Base-by-base conservation (phyloP, 2,888 invertebrate genomes). In the Calameuta filiformis region DNA sequence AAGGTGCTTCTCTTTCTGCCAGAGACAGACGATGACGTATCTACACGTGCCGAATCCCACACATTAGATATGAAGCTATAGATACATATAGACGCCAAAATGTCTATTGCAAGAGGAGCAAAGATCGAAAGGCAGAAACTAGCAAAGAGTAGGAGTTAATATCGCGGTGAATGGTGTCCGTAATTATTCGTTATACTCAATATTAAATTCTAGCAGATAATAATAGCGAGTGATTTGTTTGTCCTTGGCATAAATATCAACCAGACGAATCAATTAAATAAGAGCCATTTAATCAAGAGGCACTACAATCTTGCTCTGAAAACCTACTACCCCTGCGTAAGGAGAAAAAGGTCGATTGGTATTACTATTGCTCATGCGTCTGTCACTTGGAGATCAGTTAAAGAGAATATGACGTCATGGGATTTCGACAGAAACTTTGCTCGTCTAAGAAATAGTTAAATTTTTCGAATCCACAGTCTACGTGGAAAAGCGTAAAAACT, bases 221-320 rank as follows among this genome's bases (percentile, higher is more conserved):
- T 56, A 56, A 56, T 12, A 75, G n/a, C 15, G 3, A 30, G 33
- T 34, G 76, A 71, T 69, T 35, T 30, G 33, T 75, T 15, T 31
- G 56, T 68, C 56, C 75, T 75, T 75, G 75, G 68, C 69, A 69
- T 30, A 75, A 75, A 75, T 40, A 35, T 71, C 71, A 71, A 33
- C n/a, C 69, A 74, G 74, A 74, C 74, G 74, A 74, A n/a, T 74
- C 74, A 74, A 74, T 74, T 15, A 74, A 35, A 31, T n/a, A 74
- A 23, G 34, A 74, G 35, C 35, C 11, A 2, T 74, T 74, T 35
- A 74, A 34, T 74, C 74, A 23, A 35, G 37, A 56, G 23, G 56
- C 56, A 23, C n/a, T 34, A 71, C 34, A 71, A 31, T 31, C 56
- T 71, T 71, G 71, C 33, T 71, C 71, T 11, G 11, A 34, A 71